These are phyloP conservation scores for Emydura subglobosa DNA, from an alignment of 2,113 vertebrate genomes.

Conservation along the genomic window DNA sequence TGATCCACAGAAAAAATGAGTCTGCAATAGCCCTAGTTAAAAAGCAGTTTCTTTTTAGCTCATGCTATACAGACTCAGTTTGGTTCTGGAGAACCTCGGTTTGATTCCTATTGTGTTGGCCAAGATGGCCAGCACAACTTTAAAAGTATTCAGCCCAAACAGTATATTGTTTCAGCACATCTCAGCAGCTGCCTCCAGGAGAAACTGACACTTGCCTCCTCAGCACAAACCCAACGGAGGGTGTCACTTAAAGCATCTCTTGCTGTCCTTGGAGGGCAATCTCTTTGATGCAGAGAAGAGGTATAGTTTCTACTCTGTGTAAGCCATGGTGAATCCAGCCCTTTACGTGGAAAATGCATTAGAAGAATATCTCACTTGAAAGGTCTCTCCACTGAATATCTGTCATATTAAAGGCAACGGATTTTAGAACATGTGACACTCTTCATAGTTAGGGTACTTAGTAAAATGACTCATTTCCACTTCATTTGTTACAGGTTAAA, in stretches of 20 bases:
- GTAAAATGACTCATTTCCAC: background rate
- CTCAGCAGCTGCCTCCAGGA: background rate
- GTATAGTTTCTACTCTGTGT: background rate
- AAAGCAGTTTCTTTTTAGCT: background rate
- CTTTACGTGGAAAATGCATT: background rate
- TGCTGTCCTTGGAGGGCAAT: background rate
- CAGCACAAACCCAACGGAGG: background rate
- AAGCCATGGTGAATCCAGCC: rapidly evolving
- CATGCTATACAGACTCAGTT: background rate
- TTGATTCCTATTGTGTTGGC: background rate
- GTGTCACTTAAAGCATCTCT: background rate
- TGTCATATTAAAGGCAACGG: background rate
- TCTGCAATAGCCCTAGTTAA: background rate
- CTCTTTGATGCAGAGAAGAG: background rate
- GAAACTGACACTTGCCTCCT: background rate
- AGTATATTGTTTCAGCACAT: background rate
- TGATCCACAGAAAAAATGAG: background rate
- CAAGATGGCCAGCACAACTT: background rate
- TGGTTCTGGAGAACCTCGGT: background rate
- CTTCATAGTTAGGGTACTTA: background rate
- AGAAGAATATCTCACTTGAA: background rate
- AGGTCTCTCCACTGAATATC: background rate
- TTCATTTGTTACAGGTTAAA: constrained; percentile 75
- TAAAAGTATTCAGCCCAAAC: background rate
- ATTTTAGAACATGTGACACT: background rate